Evolutionary conservation across 92 coral and sea anemone species (phyloP), one percentile per base, ranked within the genome.

Genomic region (Porites evermanni): DNA sequence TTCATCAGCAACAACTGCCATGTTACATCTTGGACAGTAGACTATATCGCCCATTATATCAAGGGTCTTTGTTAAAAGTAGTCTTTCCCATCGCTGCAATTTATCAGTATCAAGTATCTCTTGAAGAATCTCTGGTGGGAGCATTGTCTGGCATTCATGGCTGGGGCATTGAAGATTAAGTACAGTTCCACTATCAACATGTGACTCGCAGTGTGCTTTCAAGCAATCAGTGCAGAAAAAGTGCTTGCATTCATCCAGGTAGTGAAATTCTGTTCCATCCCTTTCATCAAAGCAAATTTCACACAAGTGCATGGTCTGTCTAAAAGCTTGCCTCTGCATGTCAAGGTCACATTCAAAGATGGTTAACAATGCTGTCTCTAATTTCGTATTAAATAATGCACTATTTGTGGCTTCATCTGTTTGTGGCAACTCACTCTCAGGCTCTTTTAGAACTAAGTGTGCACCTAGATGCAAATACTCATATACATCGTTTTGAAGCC

Each of bases 11-110:
- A 97, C 89, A 18, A 93, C 99, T 20, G 94, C 95, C 13, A 81
- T 69, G 83, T 93, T 95, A 68, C 99, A 97, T 12, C 99, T 85
- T 14, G 99, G 99, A 70, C 99, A 97, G 80, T 97, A 97, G 10
- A 91, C 91, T 11, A 97, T 72, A 73, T 97, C 99, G 6, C 84
- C 80, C 99, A 97, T 97, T 17, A 86, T 79, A 61, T 97, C 99
- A 58, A 97, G 89, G 6, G 98, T 92, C 82, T 90, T 95, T 74
- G 88, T 89, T 2, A 95, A 83, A 13, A 93, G 87, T 1, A 97
- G 94, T 21, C 89, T 88, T 67, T 97, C 99, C 98, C 98, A 97
- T 69, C 98, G 93, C 38, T 81, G 87, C 75, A 85, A 94, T 69
- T 76, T 86, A 67, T 97, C 94, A 0, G 87, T 87, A 20, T 89